phyloP scores from a whole-genome alignment of 2,113 vertebrate species.

The Limanda limanda region DNA sequence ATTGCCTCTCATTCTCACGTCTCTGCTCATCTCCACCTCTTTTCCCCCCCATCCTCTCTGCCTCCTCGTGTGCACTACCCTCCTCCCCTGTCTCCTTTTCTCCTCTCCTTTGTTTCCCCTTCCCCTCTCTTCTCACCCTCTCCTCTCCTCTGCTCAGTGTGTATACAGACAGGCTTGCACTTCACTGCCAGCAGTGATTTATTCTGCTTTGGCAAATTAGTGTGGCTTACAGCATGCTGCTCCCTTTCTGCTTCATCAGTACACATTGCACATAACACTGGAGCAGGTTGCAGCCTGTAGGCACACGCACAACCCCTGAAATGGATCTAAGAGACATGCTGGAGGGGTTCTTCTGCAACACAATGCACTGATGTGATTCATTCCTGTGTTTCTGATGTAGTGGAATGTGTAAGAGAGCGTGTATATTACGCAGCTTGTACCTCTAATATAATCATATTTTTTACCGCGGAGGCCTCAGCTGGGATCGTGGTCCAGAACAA shows the following conservation, averaged over 20 bases:
- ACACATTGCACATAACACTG: slow-evolving; percentile 73
- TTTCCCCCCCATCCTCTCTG: slow-evolving; percentile 18
- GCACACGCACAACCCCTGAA: slow-evolving; percentile 70
- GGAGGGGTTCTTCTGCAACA: slow-evolving; percentile 63
- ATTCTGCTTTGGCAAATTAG: slow-evolving; percentile 81
- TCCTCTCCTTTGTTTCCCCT: slow-evolving; percentile 6
- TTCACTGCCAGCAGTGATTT: slow-evolving; percentile 76
- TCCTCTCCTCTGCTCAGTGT: slow-evolving; percentile 47
- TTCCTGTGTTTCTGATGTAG: slow-evolving; percentile 61
- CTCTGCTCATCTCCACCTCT: slow-evolving; percentile 12
- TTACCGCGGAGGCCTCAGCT: slow-evolving; percentile 6
- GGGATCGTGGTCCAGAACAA: not conserved
- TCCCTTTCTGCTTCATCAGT: slow-evolving; percentile 77
- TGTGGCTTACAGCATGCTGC: slow-evolving; percentile 70
- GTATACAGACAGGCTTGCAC: slow-evolving; percentile 66
- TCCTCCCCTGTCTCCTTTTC: slow-evolving; percentile 15
- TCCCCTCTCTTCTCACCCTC: slow-evolving; percentile 21
- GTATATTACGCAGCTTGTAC: slow-evolving; percentile 48
- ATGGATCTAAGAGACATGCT: slow-evolving; percentile 72
- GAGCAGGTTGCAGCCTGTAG: slow-evolving; percentile 76
- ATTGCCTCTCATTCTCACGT: no score
- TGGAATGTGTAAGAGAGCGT: slow-evolving; percentile 66
- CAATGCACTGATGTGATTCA: slow-evolving; percentile 71
- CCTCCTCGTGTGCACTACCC: not conserved
- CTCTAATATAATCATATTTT: slow-evolving; percentile 45